A percentile compares a stretch with the other conserved stretches of the same genome.
phyloP scores from a whole-genome alignment of 2,888 invertebrate species.

The Athrips mouffetella region DNA sequence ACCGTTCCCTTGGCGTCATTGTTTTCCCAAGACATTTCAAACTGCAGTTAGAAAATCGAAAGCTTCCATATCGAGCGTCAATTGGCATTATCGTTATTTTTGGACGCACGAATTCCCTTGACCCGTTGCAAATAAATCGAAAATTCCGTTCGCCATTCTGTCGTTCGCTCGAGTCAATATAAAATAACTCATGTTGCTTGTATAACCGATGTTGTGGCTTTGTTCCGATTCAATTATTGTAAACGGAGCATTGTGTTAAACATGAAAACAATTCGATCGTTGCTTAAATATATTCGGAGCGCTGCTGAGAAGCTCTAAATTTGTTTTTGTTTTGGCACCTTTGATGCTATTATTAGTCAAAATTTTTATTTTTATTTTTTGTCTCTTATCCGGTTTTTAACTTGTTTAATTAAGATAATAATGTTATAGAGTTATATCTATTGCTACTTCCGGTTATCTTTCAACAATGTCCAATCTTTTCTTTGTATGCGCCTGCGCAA shows the following conservation, averaged over 20 bases:
- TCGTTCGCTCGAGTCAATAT: constrained; percentile 4
- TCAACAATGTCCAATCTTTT: constrained; percentile 1
- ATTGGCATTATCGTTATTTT: constrained; percentile 28
- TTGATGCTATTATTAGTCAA: no score
- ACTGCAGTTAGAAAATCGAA: constrained; percentile 40
- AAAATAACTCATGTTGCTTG: not conserved
- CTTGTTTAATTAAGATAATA: not conserved
- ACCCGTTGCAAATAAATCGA: constrained; percentile 15
- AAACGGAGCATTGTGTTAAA: constrained; percentile 9
- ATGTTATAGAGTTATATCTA: not conserved
- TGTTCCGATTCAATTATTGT: constrained; percentile 3
- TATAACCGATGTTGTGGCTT: constrained; percentile 3
- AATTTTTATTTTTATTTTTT: not conserved
- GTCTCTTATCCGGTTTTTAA: not conserved
- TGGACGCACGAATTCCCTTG: constrained; percentile 27
- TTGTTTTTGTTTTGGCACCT: not conserved
- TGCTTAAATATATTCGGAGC: not conserved
- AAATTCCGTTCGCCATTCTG: not conserved
- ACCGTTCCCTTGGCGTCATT: constrained; percentile 35
- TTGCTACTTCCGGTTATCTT: constrained; percentile 2
- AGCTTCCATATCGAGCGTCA: constrained; percentile 30
- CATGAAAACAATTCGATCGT: constrained; percentile 8
- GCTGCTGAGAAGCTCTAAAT: not conserved
- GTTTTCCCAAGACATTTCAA: constrained; percentile 42
- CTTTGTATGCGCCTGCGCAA: constrained; percentile 7